Percentiles rank a stretch among this genome's conserved stretches.
Evolutionary conservation across 2,113 vertebrate species (phyloP).

Genomic region (Psilopogon haemacephalus): DNA sequence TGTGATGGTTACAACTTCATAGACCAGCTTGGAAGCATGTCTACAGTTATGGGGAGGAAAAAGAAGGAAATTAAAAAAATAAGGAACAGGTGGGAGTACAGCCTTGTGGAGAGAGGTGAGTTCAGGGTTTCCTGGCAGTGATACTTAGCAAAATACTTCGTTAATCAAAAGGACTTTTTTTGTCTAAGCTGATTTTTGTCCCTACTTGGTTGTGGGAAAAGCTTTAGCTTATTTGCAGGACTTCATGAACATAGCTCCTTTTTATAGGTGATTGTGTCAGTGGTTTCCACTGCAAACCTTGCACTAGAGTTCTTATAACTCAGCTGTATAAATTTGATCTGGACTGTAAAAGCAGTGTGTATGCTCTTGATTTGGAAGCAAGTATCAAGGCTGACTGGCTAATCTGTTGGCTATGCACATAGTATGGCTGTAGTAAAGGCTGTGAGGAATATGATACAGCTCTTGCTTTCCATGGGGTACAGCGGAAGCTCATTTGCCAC

Average conservation of each 20-base stretch:
- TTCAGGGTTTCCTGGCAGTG: not conserved
- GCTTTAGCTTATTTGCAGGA: not conserved
- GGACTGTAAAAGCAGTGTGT: conserved; percentile 40
- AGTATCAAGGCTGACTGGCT: not conserved
- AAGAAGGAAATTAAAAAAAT: not conserved
- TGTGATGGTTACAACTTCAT: not conserved
- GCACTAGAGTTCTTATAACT: conserved; percentile 8
- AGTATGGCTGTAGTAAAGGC: conserved; percentile 37
- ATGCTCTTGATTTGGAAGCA: conserved; percentile 43
- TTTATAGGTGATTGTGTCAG: conserved; percentile 41
- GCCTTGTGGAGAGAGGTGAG: rapidly evolving
- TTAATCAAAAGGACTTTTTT: not conserved
- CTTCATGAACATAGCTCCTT: not conserved
- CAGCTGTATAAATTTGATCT: conserved; percentile 41
- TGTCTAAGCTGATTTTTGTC: not conserved
- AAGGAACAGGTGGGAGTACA: not conserved
- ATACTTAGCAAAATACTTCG: not conserved
- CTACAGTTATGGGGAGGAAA: not conserved
- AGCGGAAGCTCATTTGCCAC: conserved; percentile 16
- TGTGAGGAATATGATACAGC: conserved; percentile 21
- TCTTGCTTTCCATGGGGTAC: conserved; percentile 9
- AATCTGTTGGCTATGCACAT: conserved; percentile 28
- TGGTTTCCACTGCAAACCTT: conserved; percentile 18
- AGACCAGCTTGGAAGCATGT: not conserved
- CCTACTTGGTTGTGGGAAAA: not conserved